phyloP scores from a whole-genome alignment of 2,113 vertebrate genomes.

The Fregetta grallaria region DNA sequence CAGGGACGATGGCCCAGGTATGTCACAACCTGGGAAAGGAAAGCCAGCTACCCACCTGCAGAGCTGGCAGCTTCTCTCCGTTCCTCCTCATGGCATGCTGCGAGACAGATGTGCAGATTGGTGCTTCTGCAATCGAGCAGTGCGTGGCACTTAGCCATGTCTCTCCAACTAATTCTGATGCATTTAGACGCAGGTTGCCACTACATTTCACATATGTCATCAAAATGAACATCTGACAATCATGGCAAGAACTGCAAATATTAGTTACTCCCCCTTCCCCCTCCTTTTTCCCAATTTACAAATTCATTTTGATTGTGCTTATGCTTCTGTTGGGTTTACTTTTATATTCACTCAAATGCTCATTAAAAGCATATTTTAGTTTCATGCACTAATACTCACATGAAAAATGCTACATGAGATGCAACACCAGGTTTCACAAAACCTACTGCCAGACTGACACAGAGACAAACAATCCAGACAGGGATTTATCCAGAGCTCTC shows the following conservation, averaged over 20 bases:
- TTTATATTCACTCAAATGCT: background rate
- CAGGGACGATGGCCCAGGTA: background rate
- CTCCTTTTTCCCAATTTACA: background rate
- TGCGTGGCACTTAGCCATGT: accelerated
- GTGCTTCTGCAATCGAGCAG: background rate
- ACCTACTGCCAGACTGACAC: background rate
- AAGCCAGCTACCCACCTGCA: background rate
- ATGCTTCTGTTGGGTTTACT: background rate
- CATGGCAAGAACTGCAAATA: background rate
- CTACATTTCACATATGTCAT: background rate
- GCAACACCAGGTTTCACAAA: background rate
- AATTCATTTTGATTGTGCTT: background rate
- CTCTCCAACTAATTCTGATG: background rate
- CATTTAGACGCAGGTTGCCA: background rate
- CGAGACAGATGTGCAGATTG: background rate
- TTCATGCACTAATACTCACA: background rate
- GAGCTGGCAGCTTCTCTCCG: background rate
- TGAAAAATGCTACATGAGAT: background rate
- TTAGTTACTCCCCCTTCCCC: background rate
- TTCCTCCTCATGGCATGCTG: background rate
- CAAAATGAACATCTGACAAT: slow-evolving; percentile 9
- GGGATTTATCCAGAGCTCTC: background rate
- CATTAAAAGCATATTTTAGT: background rate
- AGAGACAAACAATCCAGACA: background rate
- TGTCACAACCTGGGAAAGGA: background rate